Base-by-base conservation (phyloP, 2,113 vertebrate species). In the Phycodurus eques region DNA sequence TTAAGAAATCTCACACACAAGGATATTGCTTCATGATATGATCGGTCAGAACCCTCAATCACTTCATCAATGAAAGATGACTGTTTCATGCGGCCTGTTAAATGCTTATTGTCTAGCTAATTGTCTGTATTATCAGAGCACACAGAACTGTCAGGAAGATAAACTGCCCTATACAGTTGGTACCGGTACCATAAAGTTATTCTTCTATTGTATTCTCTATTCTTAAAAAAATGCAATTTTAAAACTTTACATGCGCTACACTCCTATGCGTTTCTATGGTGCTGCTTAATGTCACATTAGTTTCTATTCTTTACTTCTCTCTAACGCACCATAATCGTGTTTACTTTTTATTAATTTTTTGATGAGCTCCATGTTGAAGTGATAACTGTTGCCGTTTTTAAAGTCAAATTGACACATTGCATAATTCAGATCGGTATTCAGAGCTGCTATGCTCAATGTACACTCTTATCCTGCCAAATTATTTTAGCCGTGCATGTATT, bases 21-120 rank as follows among this genome's bases (percentile, higher is more conserved):
- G 39, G 62, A 64, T 43, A 64, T 64, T 64, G 39, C 62, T 64
- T n/a, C 17, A n/a, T 22, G 39, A 64, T 64, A 43, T 20, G 19
- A 64, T 64, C 62, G 43, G 17, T 43, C 39, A 44, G 10, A 64
- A 20, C 19, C 19, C 20, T 64, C 39, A 64, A 44, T 64, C 62
- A 64, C 39, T 44, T 64, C 1, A 43, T 44, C 35, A 44, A 5
- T 64, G 62, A 64, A n/a, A 43, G 39, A 9, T 8, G 60, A 62
- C 59, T 62, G 17, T 19, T 62, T 62, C 6, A 62, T 62, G 33
- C 27, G 33, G 59, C 6, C 60, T 17, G 60, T 17, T 62, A 64
- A 64, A 64, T 64, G 62, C 17, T 9, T 64, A 12, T 22, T n/a
- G 62, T n/a, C 62, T 43, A 64, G 19, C 19, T 44, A 64, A 64